These are phyloP conservation scores for Engystomops pustulosus DNA, from an alignment of 2,113 vertebrate species.

Conservation along the genomic window DNA sequence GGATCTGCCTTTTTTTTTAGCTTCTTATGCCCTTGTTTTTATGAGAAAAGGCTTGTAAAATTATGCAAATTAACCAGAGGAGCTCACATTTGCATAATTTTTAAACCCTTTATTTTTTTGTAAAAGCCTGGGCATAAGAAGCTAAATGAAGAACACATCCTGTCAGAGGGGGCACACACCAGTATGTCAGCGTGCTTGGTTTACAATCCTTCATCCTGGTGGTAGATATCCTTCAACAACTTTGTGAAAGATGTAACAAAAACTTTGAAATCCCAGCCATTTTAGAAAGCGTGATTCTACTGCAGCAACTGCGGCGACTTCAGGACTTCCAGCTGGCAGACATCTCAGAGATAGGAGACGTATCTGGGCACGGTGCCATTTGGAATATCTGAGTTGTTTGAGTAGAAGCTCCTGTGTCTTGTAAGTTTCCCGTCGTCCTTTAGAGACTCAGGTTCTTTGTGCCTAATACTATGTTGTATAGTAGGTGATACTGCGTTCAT, in stretches of 20 bases:
- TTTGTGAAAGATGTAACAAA: background rate
- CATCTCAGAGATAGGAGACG: constrained; percentile 1
- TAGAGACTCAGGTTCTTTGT: background rate
- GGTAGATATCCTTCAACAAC: background rate
- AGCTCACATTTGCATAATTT: no score
- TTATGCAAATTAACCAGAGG: no score
- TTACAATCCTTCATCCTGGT: no score
- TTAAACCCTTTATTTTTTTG: no score
- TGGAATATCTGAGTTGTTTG: constrained; percentile 27
- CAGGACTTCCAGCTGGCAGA: constrained; percentile 39
- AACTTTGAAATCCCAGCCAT: background rate
- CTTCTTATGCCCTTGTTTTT: no score
- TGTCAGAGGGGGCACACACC: no score
- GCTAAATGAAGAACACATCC: no score
- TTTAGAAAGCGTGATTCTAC: background rate
- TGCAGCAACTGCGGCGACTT: constrained; percentile 17
- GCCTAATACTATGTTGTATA: constrained; percentile 13
- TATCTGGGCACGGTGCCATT: constrained; percentile 33
- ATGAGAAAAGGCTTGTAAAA: no score
- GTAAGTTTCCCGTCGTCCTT: constrained; percentile 9
- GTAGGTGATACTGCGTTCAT: background rate
- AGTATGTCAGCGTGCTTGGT: no score
- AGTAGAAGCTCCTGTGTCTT: constrained; percentile 21
- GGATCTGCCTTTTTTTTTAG: no score
- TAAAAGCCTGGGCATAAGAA: no score